Conservation (phyloP, 2,113 vertebrate species). For the Crotalus horridus region DNA sequence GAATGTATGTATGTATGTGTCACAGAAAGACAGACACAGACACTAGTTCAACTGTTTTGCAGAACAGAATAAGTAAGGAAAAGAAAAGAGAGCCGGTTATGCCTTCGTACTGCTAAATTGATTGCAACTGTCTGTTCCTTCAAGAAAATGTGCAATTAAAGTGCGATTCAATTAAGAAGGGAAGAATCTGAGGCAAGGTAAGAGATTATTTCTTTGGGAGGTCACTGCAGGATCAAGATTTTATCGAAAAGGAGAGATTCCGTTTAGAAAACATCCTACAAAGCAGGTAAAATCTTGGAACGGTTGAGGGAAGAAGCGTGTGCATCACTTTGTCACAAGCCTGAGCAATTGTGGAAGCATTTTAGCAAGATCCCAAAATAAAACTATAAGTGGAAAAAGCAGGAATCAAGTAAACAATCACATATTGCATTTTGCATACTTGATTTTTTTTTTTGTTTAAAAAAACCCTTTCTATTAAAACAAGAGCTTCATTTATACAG, state of each 20-base stretch:
- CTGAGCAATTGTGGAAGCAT: neutral
- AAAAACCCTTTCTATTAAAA: neutral
- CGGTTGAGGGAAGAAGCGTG: neutral
- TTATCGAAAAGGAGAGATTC: neutral
- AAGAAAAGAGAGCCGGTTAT: neutral
- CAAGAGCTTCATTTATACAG: neutral
- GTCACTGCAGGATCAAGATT: neutral
- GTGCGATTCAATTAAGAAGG: neutral
- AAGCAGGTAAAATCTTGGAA: neutral
- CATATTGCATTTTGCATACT: neutral
- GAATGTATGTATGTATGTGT: too few species aligned
- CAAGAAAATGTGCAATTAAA: conserved; percentile 18
- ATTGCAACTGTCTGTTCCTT: neutral
- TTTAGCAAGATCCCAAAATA: neutral
- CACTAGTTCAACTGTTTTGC: too few species aligned
- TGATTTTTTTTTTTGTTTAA: neutral
- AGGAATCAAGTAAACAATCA: neutral
- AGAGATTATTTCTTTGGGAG: conserved; percentile 2
- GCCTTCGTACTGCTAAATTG: neutral
- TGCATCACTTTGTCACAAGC: rapidly evolving
- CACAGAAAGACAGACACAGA: too few species aligned
- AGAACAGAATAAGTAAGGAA: neutral
- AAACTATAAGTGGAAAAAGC: neutral
- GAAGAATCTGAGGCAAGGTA: neutral
- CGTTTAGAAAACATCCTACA: neutral